phyloP scores from a whole-genome alignment of 2,797 vertebrate genomes.

The Brachyrhaphis roseni region DNA sequence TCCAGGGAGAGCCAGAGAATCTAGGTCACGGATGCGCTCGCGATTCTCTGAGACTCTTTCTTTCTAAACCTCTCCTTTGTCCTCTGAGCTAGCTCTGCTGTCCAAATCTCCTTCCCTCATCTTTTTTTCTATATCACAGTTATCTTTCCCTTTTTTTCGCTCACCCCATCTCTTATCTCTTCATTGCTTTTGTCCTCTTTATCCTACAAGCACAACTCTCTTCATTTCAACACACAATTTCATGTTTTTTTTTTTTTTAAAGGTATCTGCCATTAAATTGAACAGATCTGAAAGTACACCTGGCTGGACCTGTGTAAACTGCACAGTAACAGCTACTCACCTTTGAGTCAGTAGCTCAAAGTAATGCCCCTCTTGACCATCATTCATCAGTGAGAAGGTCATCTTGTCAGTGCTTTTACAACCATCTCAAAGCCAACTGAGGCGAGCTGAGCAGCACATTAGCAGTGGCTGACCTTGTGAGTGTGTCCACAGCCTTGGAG shows the following conservation, averaged over 20 bases:
- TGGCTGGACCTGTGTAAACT: slow-evolving; percentile 11
- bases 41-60: slow-evolving; percentile 66
- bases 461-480: slow-evolving; percentile 65
- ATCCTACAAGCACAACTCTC: slow-evolving; percentile 9
- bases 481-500: slow-evolving; percentile 41
- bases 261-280: neutral
- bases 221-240: neutral
- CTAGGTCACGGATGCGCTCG: slow-evolving; percentile 80
- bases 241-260: neutral
- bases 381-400: slow-evolving; percentile 77
- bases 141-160: slow-evolving; percentile 37
- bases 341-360: slow-evolving; percentile 42
- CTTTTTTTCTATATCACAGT: slow-evolving; percentile 15
- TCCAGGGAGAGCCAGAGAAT: slow-evolving; percentile 76
- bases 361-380: slow-evolving; percentile 58
- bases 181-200: slow-evolving; percentile 25
- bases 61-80: slow-evolving; percentile 63
- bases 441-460: slow-evolving; percentile 58
- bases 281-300: slow-evolving; percentile 11
- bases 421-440: slow-evolving; percentile 61
- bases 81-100: slow-evolving; percentile 39
- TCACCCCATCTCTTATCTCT: slow-evolving; percentile 45
- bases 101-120: slow-evolving; percentile 18
- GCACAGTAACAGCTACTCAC: slow-evolving; percentile 2
- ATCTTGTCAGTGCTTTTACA: slow-evolving; percentile 68